A percentile compares a stretch with the other conserved stretches of the same genome.
These are phyloP conservation scores for Mareca strepera DNA, from an alignment of 2,797 vertebrate species.

Conservation along the genomic window DNA sequence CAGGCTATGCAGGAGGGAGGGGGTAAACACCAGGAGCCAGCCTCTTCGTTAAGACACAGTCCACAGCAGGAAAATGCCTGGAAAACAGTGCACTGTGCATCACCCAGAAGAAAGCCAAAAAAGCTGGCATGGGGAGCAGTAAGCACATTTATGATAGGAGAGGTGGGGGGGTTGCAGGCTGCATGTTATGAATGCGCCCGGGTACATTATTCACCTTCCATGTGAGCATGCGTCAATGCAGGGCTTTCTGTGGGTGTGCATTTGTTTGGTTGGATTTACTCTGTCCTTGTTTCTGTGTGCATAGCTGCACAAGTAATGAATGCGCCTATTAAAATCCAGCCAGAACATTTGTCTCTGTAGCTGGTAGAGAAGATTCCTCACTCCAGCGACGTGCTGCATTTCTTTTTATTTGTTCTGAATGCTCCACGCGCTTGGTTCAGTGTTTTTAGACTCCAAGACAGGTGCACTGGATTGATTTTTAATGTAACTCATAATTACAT, in stretches of 20 bases:
- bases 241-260: rapidly evolving
- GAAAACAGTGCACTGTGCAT: rapidly evolving
- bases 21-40: background rate
- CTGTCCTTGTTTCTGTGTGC: rapidly evolving
- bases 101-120: no score
- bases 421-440: rapidly evolving
- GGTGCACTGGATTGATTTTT: background rate
- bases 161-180: background rate
- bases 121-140: rapidly evolving
- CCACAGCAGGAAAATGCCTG: background rate
- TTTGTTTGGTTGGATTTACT: background rate
- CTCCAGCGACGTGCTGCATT: rapidly evolving
- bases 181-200: rapidly evolving
- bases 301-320: background rate
- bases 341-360: background rate
- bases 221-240: background rate
- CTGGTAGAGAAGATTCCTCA: background rate
- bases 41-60: background rate
- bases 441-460: background rate
- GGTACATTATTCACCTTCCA: background rate
- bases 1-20: background rate
- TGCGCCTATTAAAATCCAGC: background rate
- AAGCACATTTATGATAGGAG: rapidly evolving
- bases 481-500: background rate
- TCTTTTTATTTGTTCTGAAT: background rate